Evolutionary conservation across 2,797 vertebrate genomes (phyloP).

Genomic region (Menidia menidia): DNA sequence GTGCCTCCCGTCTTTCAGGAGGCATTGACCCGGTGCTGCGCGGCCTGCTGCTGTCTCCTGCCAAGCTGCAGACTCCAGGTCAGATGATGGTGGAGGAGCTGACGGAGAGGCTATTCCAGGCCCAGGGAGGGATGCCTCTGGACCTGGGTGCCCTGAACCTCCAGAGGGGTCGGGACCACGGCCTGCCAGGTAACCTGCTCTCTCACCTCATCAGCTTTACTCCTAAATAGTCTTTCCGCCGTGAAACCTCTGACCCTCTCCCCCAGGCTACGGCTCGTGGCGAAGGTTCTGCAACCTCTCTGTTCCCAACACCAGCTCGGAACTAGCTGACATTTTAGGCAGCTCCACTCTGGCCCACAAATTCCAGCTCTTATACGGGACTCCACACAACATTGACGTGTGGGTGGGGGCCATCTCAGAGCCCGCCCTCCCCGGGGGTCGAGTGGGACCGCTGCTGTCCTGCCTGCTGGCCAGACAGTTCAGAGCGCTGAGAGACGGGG

Average conservation of each 20-base stretch:
- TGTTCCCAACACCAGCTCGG: slow-evolving; percentile 73
- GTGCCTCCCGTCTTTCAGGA: slow-evolving; percentile 66
- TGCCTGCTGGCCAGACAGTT: slow-evolving; percentile 85
- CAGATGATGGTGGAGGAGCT: slow-evolving; percentile 90
- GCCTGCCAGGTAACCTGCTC: slow-evolving; percentile 79
- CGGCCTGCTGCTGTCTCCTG: slow-evolving; percentile 82
- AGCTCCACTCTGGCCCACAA: slow-evolving; percentile 78
- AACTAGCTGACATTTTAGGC: slow-evolving; percentile 75
- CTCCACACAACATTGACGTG: slow-evolving; percentile 82
- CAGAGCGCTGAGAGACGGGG: slow-evolving; percentile 77
- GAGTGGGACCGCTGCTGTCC: slow-evolving; percentile 83
- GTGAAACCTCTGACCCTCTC: background rate
- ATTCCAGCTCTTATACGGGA: slow-evolving; percentile 83
- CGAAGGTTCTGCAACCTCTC: slow-evolving; percentile 80
- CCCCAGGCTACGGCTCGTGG: slow-evolving; percentile 82
- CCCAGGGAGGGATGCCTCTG: slow-evolving; percentile 84
- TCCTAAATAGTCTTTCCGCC: background rate
- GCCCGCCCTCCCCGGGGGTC: slow-evolving; percentile 75
- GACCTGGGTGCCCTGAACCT: slow-evolving; percentile 86
- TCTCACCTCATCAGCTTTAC: background rate
- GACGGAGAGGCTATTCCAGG: slow-evolving; percentile 85
- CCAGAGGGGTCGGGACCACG: slow-evolving; percentile 86
- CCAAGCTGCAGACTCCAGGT: slow-evolving; percentile 84
- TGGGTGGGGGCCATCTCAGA: slow-evolving; percentile 87
- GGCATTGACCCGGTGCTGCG: slow-evolving; percentile 86